Percentiles rank a stretch among this genome's conserved stretches.
Conservation (phyloP, 92 coral and sea anemone genomes). For the Zoanthus solanderi region DNA sequence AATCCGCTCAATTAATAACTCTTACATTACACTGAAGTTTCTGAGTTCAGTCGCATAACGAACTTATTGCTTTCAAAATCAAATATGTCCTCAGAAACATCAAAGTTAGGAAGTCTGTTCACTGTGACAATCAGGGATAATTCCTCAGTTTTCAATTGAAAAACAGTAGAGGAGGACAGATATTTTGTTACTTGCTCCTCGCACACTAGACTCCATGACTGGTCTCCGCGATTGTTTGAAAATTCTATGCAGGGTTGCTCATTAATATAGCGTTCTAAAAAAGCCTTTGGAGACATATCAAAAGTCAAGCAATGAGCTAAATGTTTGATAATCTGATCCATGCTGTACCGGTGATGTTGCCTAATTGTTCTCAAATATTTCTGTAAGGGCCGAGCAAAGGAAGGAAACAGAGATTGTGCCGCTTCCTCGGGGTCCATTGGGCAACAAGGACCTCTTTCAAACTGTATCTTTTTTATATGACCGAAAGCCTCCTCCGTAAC, state of each 20-base stretch:
- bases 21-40: conserved; percentile 85
- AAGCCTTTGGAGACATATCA: conserved; percentile 97
- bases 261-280: conserved; percentile 87
- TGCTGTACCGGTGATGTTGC: conserved; percentile 96
- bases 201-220: conserved; percentile 94
- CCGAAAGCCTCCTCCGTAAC: conserved; percentile 97
- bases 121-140: conserved; percentile 86
- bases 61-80: conserved; percentile 98
- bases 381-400: conserved; percentile 97
- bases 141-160: conserved; percentile 90
- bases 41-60: conserved; percentile 92
- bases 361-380: conserved; percentile 95
- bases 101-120: conserved; percentile 84
- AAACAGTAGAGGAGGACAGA: conserved; percentile 92
- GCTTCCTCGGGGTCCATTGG: conserved; percentile 99
- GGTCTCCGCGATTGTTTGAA: conserved; percentile 71
- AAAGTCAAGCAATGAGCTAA: conserved; percentile 97
- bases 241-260: conserved; percentile 96
- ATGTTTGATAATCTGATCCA: conserved; percentile 97
- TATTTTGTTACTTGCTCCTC: conserved; percentile 95
- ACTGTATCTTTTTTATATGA: conserved; percentile 88
- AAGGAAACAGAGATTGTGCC: conserved; percentile 98
- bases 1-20: conserved; percentile 43
- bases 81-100: conserved; percentile 88
- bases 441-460: conserved; percentile 94